Conservation (phyloP, 1,140 invertebrate genomes). For the Orchestia grillus region DNA sequence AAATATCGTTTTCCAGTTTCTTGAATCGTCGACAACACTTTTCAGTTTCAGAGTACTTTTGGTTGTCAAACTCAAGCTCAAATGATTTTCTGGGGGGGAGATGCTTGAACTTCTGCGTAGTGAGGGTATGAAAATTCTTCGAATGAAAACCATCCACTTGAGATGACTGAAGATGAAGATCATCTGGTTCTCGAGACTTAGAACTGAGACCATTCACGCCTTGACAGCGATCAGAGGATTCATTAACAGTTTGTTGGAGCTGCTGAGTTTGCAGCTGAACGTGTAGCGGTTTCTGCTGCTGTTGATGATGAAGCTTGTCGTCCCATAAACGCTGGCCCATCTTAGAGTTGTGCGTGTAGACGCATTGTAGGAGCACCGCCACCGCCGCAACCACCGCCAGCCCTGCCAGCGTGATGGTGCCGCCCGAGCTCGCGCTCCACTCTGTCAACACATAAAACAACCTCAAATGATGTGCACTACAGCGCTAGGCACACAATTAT, state of each 20-base stretch:
- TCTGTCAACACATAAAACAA: neutral
- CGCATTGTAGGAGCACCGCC: conserved; percentile 14
- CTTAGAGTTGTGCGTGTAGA: conserved; percentile 7
- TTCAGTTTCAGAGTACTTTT: neutral
- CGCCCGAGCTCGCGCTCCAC: neutral
- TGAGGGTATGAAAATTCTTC: neutral
- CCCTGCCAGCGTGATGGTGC: neutral
- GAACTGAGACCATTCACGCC: neutral
- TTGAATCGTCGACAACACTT: neutral
- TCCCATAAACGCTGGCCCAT: conserved; percentile 51
- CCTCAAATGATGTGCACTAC: no score
- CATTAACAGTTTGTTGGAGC: neutral
- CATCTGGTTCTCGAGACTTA: neutral
- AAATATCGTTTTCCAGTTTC: conserved; percentile 11
- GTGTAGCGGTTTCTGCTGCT: conserved; percentile 6
- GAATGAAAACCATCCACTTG: neutral
- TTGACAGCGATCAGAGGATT: neutral
- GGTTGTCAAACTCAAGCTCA: conserved; percentile 19
- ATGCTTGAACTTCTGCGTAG: neutral
- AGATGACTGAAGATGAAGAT: neutral
- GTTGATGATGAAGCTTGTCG: conserved; percentile 19
- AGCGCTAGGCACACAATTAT: no score
- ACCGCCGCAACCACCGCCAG: conserved; percentile 9
- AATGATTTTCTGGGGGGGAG: neutral
- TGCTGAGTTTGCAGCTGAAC: conserved; percentile 30